Evolutionary conservation across 2,113 vertebrate species (phyloP), one percentile per base, ranked within the genome.

Genomic region (Suncus etruscus): DNA sequence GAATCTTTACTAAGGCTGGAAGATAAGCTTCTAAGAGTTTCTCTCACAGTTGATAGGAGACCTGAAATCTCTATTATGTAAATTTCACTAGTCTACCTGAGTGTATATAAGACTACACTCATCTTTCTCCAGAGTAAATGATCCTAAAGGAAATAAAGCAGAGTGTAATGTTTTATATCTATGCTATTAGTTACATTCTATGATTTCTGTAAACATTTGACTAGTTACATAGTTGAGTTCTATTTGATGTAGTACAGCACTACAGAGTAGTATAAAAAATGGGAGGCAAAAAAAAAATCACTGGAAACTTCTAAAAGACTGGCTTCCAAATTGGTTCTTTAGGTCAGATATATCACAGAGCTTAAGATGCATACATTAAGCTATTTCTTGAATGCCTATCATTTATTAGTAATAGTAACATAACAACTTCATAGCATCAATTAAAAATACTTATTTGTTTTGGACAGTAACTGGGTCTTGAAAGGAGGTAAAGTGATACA

Each of bases 11-110:
- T 14, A 11, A 27, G 66, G 61, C 25, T 45, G 15, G 75, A 79
- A 29, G 66, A 58, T 91, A 48, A 88, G 72, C 45, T 87, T 66
- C 32, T n/a, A 91, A 83, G 54, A 73, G 29, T 50, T 20, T 81
- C 22, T 29, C 31, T 89, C 9, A 54, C 51, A 81, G 48, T 20
- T 81, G 45, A 85, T 7, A 39, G 45, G 45, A 76, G 70, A 31
- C 50, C 70, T 91, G 24, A 81, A 31, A 72, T 77, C 70, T 89
- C 29, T 85, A 75, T 69, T 18, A 89, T 24, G 29, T 32, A 79
- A 72, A 68, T 66, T 89, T 85, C 45, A 72, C 47, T 39, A 45
- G 18, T 39, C 15, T 86, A n/a, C 45, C 11, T 31, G 29, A 65
- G 24, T 69, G 50, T 65, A 16, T 66, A 54, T 11, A 32, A 82